phyloP scores from a whole-genome alignment of 2,113 vertebrate species.

The Lipophrys pholis region DNA sequence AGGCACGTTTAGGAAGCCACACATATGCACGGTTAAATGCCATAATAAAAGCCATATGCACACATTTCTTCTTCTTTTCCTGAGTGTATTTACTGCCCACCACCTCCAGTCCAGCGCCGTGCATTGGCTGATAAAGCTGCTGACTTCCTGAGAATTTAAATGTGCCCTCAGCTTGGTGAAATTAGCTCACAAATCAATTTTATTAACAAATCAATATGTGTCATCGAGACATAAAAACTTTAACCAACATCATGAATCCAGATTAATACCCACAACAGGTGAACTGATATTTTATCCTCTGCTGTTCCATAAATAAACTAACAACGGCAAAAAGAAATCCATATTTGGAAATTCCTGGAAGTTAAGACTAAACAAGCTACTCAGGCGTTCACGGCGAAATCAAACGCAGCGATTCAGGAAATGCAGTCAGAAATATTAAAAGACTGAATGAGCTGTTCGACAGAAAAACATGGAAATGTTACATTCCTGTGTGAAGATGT shows the following conservation, averaged over 20 bases:
- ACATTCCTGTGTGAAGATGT: too few species aligned
- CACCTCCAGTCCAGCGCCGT: background rate
- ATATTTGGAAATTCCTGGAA: background rate
- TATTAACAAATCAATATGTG: background rate
- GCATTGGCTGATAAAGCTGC: background rate
- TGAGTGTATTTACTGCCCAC: background rate
- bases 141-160: background rate
- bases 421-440: too few species aligned
- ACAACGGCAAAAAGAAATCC: background rate
- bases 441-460: too few species aligned
- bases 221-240: background rate
- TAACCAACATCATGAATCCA: background rate
- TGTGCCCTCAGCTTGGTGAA: background rate
- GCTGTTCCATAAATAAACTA: background rate
- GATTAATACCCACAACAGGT: background rate
- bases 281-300: background rate
- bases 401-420: too few species aligned
- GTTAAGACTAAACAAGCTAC: background rate
- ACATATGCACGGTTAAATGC: background rate
- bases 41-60: background rate
- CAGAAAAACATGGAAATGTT: too few species aligned
- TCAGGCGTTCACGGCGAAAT: background rate
- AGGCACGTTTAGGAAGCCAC: slow-evolving; percentile 20
- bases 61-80: background rate
- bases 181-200: background rate